Percentiles rank a stretch among this genome's conserved stretches.
These are phyloP conservation scores for Fissipunctia ypsillon DNA, from an alignment of 2,888 invertebrate genomes.

Conservation along the genomic window DNA sequence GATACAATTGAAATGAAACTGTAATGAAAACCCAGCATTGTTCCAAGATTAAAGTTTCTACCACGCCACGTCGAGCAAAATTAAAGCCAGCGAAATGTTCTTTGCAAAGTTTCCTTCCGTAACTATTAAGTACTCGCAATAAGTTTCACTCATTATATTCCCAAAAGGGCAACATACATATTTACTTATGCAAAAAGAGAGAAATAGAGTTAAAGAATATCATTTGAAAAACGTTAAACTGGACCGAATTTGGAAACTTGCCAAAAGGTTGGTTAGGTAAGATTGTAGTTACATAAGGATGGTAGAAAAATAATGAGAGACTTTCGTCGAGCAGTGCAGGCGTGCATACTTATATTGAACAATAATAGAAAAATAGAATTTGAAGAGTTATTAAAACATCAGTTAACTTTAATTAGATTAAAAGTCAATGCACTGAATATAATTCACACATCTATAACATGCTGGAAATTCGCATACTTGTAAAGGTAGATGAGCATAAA, in stretches of 20 bases:
- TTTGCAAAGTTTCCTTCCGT: conserved; percentile 30
- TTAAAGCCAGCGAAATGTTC: conserved; percentile 41
- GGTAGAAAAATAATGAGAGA: conserved; percentile 25
- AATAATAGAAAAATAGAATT: neutral
- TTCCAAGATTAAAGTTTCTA: conserved; percentile 58
- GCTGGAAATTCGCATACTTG: neutral
- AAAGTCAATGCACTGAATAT: neutral
- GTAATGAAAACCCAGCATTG: conserved; percentile 58
- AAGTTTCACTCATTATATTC: conserved; percentile 42
- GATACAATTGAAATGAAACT: conserved; percentile 36
- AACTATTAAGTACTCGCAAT: conserved; percentile 28
- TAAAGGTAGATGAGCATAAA: too few relatives aligned
- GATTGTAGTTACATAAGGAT: conserved; percentile 27
- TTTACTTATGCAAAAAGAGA: conserved; percentile 21
- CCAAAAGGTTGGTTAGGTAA: conserved; percentile 48
- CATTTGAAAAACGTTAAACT: conserved; percentile 53
- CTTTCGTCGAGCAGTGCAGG: conserved; percentile 1
- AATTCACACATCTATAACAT: neutral
- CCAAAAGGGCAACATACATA: conserved; percentile 18
- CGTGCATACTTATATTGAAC: conserved; percentile 2
- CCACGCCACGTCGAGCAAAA: conserved; percentile 29
- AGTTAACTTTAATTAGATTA: neutral
- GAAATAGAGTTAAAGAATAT: conserved; percentile 32
- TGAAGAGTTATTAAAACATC: neutral
- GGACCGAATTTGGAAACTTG: conserved; percentile 38